phyloP scores from a whole-genome alignment of 2,888 invertebrate genomes.

The Odontocolon sp. region DNA sequence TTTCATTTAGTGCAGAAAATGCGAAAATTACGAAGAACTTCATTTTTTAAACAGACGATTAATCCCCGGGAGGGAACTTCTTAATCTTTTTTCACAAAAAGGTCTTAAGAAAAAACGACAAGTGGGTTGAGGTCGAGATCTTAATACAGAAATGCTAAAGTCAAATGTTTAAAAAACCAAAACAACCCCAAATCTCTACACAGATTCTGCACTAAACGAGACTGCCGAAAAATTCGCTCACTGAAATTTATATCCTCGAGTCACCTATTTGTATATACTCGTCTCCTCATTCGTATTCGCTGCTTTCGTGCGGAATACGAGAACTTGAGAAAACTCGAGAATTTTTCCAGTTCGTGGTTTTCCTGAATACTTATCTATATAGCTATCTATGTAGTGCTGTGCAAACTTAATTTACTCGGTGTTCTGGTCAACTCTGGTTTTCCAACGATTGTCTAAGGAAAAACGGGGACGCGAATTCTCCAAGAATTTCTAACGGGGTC shows the following conservation, averaged over 20 bases:
- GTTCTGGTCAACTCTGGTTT: conserved; percentile 14
- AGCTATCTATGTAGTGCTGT: neutral
- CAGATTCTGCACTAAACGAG: conserved; percentile 11
- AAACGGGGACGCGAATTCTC: neutral
- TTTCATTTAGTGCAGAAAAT: neutral
- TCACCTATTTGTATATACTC: neutral
- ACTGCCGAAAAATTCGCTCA: conserved; percentile 35
- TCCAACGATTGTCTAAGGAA: conserved; percentile 13
- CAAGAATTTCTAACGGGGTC: conserved; percentile 4
- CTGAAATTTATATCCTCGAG: conserved; percentile 29
- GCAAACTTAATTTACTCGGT: conserved; percentile 13
- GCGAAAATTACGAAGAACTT: neutral
- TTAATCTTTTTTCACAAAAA: no score
- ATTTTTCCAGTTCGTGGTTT: conserved; percentile 21
- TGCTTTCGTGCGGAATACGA: conserved; percentile 2
- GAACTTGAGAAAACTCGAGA: conserved; percentile 22
- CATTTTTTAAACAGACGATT: no score
- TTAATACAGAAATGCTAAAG: neutral
- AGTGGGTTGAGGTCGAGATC: neutral
- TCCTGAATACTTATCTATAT: conserved; percentile 1
- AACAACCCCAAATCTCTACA: neutral
- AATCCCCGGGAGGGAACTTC: no score
- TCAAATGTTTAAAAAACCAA: conserved; percentile 13
- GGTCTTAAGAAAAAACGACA: no score
- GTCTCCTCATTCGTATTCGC: conserved; percentile 23